phyloP scores from a whole-genome alignment of 2,113 vertebrate genomes.

The Esox niger region DNA sequence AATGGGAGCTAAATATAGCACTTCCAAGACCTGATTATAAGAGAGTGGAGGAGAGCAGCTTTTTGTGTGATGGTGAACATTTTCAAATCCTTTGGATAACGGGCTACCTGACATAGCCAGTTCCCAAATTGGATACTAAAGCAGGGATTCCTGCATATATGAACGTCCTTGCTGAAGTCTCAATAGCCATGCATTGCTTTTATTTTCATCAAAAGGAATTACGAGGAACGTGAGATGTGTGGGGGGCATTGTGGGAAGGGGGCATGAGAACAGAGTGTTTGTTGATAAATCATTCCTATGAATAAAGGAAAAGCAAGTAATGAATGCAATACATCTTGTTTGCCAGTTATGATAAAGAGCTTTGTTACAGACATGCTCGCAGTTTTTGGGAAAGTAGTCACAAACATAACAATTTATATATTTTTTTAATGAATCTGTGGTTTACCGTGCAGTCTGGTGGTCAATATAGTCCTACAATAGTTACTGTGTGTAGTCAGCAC shows the following conservation, averaged over 20 bases:
- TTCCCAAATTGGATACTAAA: slow-evolving; percentile 19
- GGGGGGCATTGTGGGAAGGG: background rate
- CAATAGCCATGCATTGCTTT: slow-evolving; percentile 15
- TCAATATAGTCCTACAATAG: background rate
- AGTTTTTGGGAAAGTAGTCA: too few species aligned
- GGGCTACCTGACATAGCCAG: slow-evolving; percentile 31
- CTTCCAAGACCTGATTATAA: slow-evolving; percentile 65
- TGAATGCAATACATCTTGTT: background rate
- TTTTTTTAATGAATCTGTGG: too few species aligned
- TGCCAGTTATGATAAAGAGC: background rate
- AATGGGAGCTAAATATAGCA: slow-evolving; percentile 70
- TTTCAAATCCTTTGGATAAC: slow-evolving; percentile 37
- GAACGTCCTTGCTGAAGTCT: background rate
- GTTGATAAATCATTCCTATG: background rate
- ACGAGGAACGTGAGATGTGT: background rate
- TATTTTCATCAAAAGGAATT: slow-evolving; percentile 10
- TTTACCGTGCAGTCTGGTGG: too few species aligned
- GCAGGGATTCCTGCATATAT: background rate
- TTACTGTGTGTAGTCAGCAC: slow-evolving; percentile 6
- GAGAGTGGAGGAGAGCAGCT: slow-evolving; percentile 47
- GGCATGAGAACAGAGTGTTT: background rate
- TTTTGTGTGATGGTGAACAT: slow-evolving; percentile 38
- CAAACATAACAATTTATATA: too few species aligned
- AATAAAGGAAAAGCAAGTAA: background rate
- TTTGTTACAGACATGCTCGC: background rate